Percentiles rank a stretch among this genome's conserved stretches.
These are phyloP conservation scores for Heliconius erato DNA, from an alignment of 2,888 invertebrate species.

Conservation along the genomic window DNA sequence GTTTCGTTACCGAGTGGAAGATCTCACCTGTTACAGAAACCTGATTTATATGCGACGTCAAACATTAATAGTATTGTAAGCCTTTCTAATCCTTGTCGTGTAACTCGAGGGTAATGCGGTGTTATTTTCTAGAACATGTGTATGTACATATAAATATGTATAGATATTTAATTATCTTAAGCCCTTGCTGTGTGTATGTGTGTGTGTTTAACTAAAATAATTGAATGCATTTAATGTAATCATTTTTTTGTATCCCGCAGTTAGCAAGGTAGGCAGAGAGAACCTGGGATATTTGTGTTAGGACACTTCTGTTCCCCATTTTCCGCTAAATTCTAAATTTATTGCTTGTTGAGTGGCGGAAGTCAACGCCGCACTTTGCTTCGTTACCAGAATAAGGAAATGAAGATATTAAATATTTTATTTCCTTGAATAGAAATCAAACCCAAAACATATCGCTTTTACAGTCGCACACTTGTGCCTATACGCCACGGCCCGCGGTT, in stretches of 20 bases:
- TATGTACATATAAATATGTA: background rate
- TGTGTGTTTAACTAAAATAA: background rate
- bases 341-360: too few species aligned
- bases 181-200: background rate
- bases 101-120: slow-evolving; percentile 15
- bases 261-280: background rate
- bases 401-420: too few species aligned
- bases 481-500: too few species aligned
- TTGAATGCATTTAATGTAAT: background rate
- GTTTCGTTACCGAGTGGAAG: background rate
- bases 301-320: background rate
- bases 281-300: background rate
- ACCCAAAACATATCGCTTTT: too few species aligned
- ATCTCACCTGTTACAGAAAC: slow-evolving; percentile 37
- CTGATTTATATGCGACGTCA: slow-evolving; percentile 38
- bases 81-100: slow-evolving; percentile 31
- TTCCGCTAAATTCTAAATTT: too few species aligned
- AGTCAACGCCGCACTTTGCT: too few species aligned
- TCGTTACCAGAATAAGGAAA: too few species aligned
- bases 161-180: background rate
- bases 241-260: too few species aligned
- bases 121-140: slow-evolving; percentile 14
- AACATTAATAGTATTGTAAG: slow-evolving; percentile 38
- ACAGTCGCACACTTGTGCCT: too few species aligned
- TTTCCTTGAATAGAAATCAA: too few species aligned